Evolutionary conservation across 1,140 invertebrate species (phyloP).

Genomic region (Chionoecetes opilio): DNA sequence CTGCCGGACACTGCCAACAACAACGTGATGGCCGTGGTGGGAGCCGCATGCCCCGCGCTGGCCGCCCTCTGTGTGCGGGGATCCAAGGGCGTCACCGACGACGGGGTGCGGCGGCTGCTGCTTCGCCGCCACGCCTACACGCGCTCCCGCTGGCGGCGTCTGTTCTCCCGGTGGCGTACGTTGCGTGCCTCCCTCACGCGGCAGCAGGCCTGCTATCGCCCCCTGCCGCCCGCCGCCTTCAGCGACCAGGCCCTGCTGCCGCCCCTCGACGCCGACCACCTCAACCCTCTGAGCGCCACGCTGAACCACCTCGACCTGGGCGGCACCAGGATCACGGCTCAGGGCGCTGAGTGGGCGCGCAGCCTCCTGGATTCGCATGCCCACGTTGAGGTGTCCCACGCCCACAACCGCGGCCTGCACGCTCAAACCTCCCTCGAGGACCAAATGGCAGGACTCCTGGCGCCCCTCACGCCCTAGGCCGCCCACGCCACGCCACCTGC

Average conservation of each 20-base stretch:
- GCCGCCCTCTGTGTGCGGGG: conserved; percentile 65
- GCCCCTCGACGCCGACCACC: conserved; percentile 67
- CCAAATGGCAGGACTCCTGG: conserved; percentile 69
- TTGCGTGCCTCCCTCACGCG: conserved; percentile 45
- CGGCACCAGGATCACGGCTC: conserved; percentile 57
- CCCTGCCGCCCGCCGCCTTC: conserved; percentile 41
- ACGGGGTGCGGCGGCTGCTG: conserved; percentile 61
- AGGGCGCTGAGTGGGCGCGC: conserved; percentile 55
- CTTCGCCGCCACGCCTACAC: conserved; percentile 67
- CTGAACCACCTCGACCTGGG: conserved; percentile 63
- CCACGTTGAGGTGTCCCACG: conserved; percentile 33
- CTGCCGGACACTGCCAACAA: conserved; percentile 69
- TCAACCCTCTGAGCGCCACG: conserved; percentile 66
- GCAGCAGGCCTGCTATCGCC: conserved; percentile 66
- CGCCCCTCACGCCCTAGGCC: conserved; percentile 62
- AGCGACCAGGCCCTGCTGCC: conserved; percentile 58
- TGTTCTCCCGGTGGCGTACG: conserved; percentile 64
- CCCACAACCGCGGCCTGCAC: conserved; percentile 7
- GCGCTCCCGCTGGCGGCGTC: conserved; percentile 62
- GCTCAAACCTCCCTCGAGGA: conserved; percentile 67
- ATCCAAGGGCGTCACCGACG: conserved; percentile 69
- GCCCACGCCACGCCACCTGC: too few relatives aligned
- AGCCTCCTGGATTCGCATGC: conserved; percentile 38
- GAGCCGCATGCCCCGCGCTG: conserved; percentile 60
- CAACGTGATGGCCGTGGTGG: conserved; percentile 68